Evolutionary conservation across 2,113 vertebrate species (phyloP).

Genomic region (Prochilodus magdalenae): DNA sequence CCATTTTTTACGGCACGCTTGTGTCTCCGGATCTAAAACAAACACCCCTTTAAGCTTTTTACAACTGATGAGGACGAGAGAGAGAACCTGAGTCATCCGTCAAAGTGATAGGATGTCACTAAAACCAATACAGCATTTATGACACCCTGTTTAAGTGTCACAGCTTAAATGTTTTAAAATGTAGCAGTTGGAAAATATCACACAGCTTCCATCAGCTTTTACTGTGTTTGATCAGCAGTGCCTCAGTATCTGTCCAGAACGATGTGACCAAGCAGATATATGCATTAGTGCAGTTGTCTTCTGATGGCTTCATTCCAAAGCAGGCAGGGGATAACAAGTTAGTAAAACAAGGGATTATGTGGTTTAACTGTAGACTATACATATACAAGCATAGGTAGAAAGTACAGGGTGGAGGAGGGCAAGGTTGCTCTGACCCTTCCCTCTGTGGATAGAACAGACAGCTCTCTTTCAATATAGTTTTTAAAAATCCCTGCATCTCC

Average conservation of each 20-base stretch:
- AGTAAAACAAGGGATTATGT: neutral
- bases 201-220: neutral
- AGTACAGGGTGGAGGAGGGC: no score
- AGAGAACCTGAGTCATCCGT: constrained; percentile 23
- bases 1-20: neutral
- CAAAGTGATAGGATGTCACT: constrained; percentile 35
- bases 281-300: neutral
- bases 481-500: no score
- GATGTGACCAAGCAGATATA: constrained; percentile 3
- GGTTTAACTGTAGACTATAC: neutral
- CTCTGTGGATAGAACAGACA: no score
- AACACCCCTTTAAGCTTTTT: constrained; percentile 5
- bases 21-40: neutral
- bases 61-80: neutral
- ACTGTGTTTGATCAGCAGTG: neutral
- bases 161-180: constrained; percentile 33
- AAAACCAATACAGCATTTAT: constrained; percentile 34
- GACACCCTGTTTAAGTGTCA: constrained; percentile 41
- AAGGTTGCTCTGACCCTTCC: no score
- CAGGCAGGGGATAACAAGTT: constrained; percentile 8
- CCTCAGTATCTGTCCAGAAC: neutral
- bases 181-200: constrained; percentile 4
- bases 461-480: no score
- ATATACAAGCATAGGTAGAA: neutral
- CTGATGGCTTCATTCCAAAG: neutral